Evolutionary conservation across 2,113 vertebrate species (phyloP).

Genomic region (Murina feae): DNA sequence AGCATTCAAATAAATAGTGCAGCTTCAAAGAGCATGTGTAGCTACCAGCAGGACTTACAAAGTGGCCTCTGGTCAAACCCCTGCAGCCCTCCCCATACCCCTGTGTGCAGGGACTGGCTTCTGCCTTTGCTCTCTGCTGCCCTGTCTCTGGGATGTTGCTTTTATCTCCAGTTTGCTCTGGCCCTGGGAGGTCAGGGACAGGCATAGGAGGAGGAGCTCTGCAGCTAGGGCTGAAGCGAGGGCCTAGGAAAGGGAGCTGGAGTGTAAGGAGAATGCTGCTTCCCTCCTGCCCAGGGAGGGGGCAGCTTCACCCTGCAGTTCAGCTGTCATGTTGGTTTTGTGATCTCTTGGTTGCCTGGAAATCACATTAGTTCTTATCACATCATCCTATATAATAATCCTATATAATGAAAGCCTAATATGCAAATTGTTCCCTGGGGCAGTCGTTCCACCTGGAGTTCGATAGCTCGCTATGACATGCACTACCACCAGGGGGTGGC

Average conservation of each 20-base stretch:
- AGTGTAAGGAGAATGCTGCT: neutral
- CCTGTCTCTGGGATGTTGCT: neutral
- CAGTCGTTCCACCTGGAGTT: too few relatives aligned
- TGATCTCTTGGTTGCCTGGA: neutral
- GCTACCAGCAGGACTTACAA: neutral
- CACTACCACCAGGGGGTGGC: too few relatives aligned
- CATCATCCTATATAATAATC: neutral
- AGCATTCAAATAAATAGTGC: neutral
- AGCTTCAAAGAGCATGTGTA: neutral
- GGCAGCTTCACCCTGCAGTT: neutral
- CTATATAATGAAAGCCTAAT: too few relatives aligned
- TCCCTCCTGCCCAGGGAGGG: neutral
- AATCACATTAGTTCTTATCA: neutral
- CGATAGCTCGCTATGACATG: too few relatives aligned
- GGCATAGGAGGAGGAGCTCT: neutral
- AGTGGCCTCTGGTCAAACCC: neutral
- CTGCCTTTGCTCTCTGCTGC: neutral
- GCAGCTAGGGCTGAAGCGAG: neutral
- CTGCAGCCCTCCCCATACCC: neutral
- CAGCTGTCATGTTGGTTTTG: neutral
- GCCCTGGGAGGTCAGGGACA: neutral
- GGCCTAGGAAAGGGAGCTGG: too few relatives aligned
- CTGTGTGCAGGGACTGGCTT: fast-evolving
- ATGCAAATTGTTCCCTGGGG: too few relatives aligned
- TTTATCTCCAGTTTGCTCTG: neutral